These are phyloP conservation scores for Albula goreensis DNA, from an alignment of 2,113 vertebrate genomes.

Conservation along the genomic window DNA sequence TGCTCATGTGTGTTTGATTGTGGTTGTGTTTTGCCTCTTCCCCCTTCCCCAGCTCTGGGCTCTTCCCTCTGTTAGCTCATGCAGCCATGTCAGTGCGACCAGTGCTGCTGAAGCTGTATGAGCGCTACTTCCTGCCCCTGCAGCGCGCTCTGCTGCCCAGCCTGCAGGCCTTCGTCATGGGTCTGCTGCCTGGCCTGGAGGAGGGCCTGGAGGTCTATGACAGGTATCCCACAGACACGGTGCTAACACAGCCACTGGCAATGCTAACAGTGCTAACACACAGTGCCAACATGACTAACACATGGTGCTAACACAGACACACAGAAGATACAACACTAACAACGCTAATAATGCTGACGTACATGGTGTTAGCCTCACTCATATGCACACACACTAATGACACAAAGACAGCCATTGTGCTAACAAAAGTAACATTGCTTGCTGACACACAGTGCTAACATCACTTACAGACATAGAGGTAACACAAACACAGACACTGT, in stretches of 20 bases:
- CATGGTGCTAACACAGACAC: no score
- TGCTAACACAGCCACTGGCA: background rate
- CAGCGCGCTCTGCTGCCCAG: conserved; percentile 90
- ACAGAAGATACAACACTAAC: no score
- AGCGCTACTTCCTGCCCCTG: conserved; percentile 92
- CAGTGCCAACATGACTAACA: background rate
- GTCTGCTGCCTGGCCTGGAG: conserved; percentile 89
- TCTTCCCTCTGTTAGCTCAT: conserved; percentile 89
- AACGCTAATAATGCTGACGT: no score
- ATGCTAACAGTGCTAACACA: background rate
- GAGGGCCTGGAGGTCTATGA: conserved; percentile 94
- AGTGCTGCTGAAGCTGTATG: conserved; percentile 84
- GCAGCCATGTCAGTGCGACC: conserved; percentile 92
- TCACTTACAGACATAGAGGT: no score
- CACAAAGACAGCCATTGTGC: no score
- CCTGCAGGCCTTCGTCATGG: conserved; percentile 90
- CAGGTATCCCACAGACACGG: conserved; percentile 68
- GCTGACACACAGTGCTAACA: no score
- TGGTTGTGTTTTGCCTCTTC: background rate
- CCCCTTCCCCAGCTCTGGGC: conserved; percentile 77
- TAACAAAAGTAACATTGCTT: no score
- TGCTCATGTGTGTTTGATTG: no score
- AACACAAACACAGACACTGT: no score
- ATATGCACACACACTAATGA: no score
- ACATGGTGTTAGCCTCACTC: no score